Evolutionary conservation across 2,888 invertebrate species (phyloP).

Genomic region (Congeria kusceri): DNA sequence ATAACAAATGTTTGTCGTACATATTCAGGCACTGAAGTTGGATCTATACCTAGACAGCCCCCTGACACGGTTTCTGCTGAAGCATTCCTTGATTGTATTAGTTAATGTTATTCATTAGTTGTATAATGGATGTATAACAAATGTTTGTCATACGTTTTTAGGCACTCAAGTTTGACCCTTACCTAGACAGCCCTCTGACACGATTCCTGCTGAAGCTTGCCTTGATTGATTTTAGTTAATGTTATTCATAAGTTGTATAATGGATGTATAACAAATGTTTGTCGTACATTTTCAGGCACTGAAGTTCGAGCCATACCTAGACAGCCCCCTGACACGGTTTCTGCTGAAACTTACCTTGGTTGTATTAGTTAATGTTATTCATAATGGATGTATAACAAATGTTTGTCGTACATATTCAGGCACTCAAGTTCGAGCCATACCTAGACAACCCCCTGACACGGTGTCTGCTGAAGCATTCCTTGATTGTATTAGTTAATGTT

Average conservation of each 20-base stretch:
- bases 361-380: too few species aligned
- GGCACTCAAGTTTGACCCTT: conserved; percentile 88
- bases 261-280: too few species aligned
- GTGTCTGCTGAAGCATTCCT: conserved; percentile 87
- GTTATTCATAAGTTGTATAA: too few species aligned
- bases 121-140: too few species aligned
- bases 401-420: too few species aligned
- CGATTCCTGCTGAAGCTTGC: conserved; percentile 87
- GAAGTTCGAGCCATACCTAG: conserved; percentile 88
- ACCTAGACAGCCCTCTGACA: conserved; percentile 87
- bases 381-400: too few species aligned
- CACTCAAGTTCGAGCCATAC: conserved; percentile 88
- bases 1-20: too few species aligned
- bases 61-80: conserved; percentile 87
- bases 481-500: too few species aligned
- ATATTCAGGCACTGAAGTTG: conserved; percentile 88
- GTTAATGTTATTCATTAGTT: too few species aligned
- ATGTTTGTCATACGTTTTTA: conserved; percentile 75
- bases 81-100: conserved; percentile 87
- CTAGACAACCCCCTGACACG: conserved; percentile 87
- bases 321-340: conserved; percentile 87
- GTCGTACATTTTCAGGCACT: too few species aligned
- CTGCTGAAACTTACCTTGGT: conserved; percentile 87
- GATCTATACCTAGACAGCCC: conserved; percentile 87
- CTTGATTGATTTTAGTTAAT: too few species aligned